Percentiles rank a stretch among this genome's conserved stretches.
Conservation (phyloP, 2,113 vertebrate genomes). For the Serranochromis macrocephalus region DNA sequence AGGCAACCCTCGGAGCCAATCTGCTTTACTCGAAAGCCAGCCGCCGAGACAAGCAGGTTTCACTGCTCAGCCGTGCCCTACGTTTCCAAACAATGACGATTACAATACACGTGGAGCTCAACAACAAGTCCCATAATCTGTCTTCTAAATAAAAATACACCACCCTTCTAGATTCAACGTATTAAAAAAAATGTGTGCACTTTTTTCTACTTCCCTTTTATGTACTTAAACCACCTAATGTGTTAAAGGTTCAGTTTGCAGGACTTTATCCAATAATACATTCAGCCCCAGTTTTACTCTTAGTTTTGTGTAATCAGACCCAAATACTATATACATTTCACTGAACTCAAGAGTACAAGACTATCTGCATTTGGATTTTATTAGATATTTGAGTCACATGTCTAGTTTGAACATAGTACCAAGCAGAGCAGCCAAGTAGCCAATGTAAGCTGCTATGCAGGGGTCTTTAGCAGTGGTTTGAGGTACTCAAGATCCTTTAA, state of each 20-base stretch:
- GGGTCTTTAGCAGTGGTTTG: background rate
- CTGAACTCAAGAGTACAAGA: background rate
- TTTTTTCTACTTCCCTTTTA: background rate
- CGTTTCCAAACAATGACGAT: background rate
- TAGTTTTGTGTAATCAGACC: background rate
- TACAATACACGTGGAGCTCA: background rate
- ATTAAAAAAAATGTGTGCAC: background rate
- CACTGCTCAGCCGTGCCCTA: background rate
- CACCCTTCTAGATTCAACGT: background rate
- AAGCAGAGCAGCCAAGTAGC: background rate
- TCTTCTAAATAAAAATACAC: background rate
- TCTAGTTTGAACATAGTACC: background rate
- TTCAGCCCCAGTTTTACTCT: background rate
- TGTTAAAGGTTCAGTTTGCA: background rate
- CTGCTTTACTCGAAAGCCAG: background rate
- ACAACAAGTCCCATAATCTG: background rate
- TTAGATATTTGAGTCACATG: background rate
- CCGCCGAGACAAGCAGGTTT: background rate
- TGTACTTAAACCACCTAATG: background rate
- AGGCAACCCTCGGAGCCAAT: constrained; percentile 42
- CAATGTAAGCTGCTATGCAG: background rate
- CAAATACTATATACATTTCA: background rate
- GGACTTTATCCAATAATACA: background rate
- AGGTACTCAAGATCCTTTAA: background rate
- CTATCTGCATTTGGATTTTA: background rate